A percentile compares a stretch with the other conserved stretches of the same genome.
phyloP scores from a whole-genome alignment of 2,113 vertebrate species.

The Orthonyx spaldingii region DNA sequence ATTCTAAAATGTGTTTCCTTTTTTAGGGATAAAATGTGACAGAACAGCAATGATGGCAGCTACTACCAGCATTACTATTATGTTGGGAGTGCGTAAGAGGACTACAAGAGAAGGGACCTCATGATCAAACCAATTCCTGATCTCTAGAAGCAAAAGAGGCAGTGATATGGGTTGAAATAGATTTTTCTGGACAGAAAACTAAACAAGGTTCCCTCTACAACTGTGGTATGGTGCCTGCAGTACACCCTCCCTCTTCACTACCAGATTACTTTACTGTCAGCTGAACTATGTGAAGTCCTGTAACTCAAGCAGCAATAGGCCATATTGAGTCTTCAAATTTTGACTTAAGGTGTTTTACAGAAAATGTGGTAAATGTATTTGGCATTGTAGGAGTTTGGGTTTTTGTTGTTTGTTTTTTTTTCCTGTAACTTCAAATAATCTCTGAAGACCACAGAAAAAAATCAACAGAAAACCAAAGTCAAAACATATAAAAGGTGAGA shows the following conservation, averaged over 20 bases:
- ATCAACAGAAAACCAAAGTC: neutral
- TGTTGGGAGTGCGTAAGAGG: neutral
- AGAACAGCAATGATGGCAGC: neutral
- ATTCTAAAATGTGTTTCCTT: neutral
- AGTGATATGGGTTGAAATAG: rapidly evolving
- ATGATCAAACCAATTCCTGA: neutral
- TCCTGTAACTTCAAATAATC: neutral
- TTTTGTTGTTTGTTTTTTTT: neutral
- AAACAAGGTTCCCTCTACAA: neutral
- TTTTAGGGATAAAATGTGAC: neutral
- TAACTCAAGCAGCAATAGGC: neutral
- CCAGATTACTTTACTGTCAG: neutral
- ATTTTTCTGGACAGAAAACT: neutral
- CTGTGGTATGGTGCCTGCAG: rapidly evolving
- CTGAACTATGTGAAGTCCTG: neutral
- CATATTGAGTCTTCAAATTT: neutral
- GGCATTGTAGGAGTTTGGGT: neutral
- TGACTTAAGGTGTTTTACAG: neutral
- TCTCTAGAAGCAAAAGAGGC: neutral
- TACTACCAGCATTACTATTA: neutral
- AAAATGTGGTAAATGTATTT: neutral
- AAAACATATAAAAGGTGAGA: neutral
- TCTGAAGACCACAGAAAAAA: neutral
- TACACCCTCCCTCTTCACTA: neutral
- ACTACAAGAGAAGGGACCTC: neutral